Conservation (phyloP, 2,888 invertebrate species). For the Furcula furcula region DNA sequence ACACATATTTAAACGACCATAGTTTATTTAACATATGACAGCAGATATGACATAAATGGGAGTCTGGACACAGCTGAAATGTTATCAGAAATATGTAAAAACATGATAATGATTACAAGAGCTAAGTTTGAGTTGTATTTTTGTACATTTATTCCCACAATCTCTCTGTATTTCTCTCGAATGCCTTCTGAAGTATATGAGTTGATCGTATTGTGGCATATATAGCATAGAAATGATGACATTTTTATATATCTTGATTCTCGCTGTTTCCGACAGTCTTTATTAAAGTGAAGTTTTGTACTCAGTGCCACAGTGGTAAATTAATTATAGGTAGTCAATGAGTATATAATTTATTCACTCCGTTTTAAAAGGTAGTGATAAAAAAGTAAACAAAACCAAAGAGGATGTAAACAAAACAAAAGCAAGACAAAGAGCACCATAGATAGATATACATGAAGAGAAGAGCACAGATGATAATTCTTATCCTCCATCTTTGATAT, state of each 20-base stretch:
- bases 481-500: too few species aligned
- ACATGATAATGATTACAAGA: neutral
- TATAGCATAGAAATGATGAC: conserved; percentile 65
- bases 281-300: too few species aligned
- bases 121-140: neutral
- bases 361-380: too few species aligned
- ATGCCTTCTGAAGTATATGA: conserved; percentile 57
- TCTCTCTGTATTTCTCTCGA: conserved; percentile 65
- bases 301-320: too few species aligned
- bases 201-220: conserved; percentile 63
- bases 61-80: conserved; percentile 59
- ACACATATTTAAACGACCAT: conserved; percentile 56
- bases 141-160: conserved; percentile 66
- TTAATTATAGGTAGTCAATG: too few species aligned
- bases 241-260: conserved; percentile 28
- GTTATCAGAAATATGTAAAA: too few species aligned
- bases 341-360: too few species aligned
- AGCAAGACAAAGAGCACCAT: too few species aligned
- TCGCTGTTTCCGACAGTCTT: neutral
- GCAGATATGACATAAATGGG: conserved; percentile 63
- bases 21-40: conserved; percentile 61
- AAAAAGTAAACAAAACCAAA: too few species aligned
- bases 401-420: too few species aligned
- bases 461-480: too few species aligned
- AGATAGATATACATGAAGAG: too few species aligned